Base-by-base conservation (phyloP, 2,797 vertebrate species). In the Cryptoprocta ferox region DNA sequence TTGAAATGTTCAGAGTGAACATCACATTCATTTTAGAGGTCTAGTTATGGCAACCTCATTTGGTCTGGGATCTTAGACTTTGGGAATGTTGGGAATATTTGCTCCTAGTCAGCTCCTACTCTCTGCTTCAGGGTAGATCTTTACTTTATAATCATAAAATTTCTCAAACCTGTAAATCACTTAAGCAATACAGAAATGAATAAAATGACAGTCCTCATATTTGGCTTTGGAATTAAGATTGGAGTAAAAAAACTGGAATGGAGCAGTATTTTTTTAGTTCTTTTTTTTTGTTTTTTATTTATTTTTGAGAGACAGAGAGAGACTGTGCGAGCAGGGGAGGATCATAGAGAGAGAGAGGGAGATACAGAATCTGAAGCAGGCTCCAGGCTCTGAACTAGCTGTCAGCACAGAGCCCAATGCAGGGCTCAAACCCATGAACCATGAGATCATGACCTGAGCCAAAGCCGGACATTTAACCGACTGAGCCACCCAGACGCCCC, bases 81-180 rank as follows among this genome's bases (percentile, higher is more conserved):
- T 79, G 50, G 73, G 14, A 28, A 24, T 39, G n/a, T 45, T 93
- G 10, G 19, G 14, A 18, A 24, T 83, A 70, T 95, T 71, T 59
- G 10, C 16, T 93, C 14, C 88, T 24, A n/a, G 61, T 70, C n/a
- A 88, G 48, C 15, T 95, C 50, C 87, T 90, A 93, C 56, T 87
- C 59, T 94, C 39, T 91, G 37, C 73, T 82, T 15, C 45, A 86
- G n/a, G 28, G 12, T 73, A 85, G 50, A 87, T n/a, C 37, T 94
- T 85, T 71, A 80, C 65, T 78, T 97, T 86, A 94, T 82, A 85
- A 63, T 90, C 53, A 63, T 56, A 70, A 89, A 75, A 91, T 71
- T 37, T 63, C 59, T 80, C n/a, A 92, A 85, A 56, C 8, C 2
- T 56, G 11, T 61, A 96, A 89, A 59, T 88, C 39, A 95, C 53